Base-by-base conservation (phyloP, 2,113 vertebrate genomes). In the Myodes glareolus region DNA sequence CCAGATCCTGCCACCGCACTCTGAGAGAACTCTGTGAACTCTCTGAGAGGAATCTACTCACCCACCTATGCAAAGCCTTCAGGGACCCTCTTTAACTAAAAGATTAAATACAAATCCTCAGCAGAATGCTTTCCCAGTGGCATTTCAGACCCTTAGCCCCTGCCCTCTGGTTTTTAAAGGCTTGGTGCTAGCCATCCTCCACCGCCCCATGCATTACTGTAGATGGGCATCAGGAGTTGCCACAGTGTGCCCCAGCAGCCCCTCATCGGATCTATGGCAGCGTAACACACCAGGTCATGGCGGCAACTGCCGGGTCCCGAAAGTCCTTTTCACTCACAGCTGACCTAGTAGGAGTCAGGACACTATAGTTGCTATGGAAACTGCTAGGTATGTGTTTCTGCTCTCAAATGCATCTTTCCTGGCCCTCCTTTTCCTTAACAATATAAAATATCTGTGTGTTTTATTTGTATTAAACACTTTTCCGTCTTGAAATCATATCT, bases 101-200 rank as follows among this genome's bases (percentile, higher is more conserved):
- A n/a, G 52, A 87, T 55, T 45, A 80, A 91, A 63, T 70, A 21
- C 68, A 91, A 31, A 77, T 47, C 78, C 29, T 92, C 84, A 95
- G 42, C 6, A 92, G 61, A n/a, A 65, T 27, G 1, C 19, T 42
- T 8, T 42, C 52, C 82, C 58, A 21, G 21, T 50, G n/a, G 78
- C 14, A 9, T 67, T 23, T 87, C 45, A 70, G 61, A 58, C 5
- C 9, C 17, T 86, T 2, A 17, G 50, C 0, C 45, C 42, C 45
- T 78, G 21, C n/a, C 45, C 16, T 3, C 45, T n/a, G 11, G 39
- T 13, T 50, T 45, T 82, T 67, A 39, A 9, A 72, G 47, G 17
- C 29, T 72, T n/a, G 1, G 23, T 67, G 31, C 9, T 52, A 23
- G 17, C 67, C 19, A 31, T 16, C 36, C 45, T 39, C 42, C 21